These are phyloP conservation scores for Tetanocera ferruginea DNA, from an alignment of 2,888 invertebrate species.

Conservation along the genomic window DNA sequence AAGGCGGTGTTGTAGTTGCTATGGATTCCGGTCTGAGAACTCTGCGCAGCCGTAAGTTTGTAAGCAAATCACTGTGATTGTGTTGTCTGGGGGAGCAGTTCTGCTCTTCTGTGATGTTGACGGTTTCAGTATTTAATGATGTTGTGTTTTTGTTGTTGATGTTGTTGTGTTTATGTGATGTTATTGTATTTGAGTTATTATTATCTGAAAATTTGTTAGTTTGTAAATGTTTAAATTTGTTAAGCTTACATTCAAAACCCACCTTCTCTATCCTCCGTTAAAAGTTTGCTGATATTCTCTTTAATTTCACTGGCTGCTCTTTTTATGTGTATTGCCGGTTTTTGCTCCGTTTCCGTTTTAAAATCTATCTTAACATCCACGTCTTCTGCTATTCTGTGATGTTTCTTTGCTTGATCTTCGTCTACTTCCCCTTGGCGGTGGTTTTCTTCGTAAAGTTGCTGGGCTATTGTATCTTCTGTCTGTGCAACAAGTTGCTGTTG, in stretches of 20 bases:
- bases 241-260: neutral
- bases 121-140: constrained; percentile 50
- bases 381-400: constrained; percentile 27
- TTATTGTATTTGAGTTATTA: constrained; percentile 31
- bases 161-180: constrained; percentile 43
- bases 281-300: neutral
- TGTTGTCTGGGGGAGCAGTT: constrained; percentile 43
- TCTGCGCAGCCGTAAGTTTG: constrained; percentile 36
- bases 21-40: constrained; percentile 2
- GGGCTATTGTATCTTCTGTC: constrained; percentile 43
- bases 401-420: constrained; percentile 38
- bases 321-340: neutral
- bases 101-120: constrained; percentile 49
- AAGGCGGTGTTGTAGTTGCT: constrained; percentile 1
- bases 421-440: constrained; percentile 44
- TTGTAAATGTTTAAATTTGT: too few species aligned
- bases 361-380: constrained; percentile 11
- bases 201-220: neutral
- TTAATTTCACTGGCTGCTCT: neutral
- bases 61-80: constrained; percentile 43
- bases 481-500: constrained; percentile 40
- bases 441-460: constrained; percentile 49
- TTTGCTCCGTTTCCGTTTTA: constrained; percentile 30
- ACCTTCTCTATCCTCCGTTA: neutral
- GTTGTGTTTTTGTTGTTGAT: constrained; percentile 37